These are phyloP conservation scores for Sesia apiformis DNA, from an alignment of 2,888 invertebrate genomes.

Conservation along the genomic window DNA sequence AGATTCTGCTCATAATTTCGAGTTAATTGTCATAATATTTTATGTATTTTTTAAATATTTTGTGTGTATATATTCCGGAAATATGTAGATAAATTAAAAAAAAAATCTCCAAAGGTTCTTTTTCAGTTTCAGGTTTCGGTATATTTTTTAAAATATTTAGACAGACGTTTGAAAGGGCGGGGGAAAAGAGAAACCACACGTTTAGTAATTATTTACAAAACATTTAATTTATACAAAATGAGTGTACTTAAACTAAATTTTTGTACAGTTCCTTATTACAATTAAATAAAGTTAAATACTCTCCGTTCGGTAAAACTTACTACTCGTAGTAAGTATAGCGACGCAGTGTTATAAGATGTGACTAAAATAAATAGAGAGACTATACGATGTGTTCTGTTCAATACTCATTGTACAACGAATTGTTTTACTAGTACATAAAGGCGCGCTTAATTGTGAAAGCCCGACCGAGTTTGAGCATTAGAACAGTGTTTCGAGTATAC, in stretches of 20 bases:
- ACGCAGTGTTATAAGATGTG: not conserved
- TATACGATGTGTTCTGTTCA: not conserved
- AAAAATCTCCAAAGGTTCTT: too few species aligned
- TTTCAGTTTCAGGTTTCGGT: not conserved
- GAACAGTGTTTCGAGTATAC: too few species aligned
- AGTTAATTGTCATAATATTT: too few species aligned
- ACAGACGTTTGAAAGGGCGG: not conserved
- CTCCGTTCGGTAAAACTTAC: conserved; percentile 14
- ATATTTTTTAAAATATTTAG: too few species aligned
- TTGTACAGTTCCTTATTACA: conserved; percentile 57
- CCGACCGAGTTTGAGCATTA: too few species aligned
- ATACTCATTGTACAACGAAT: too few species aligned
- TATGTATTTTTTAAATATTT: too few species aligned
- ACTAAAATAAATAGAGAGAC: conserved; percentile 20
- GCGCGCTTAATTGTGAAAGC: too few species aligned
- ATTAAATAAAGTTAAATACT: conserved; percentile 31
- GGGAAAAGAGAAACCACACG: conserved; percentile 13
- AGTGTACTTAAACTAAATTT: conserved; percentile 45
- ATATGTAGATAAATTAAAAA: too few species aligned
- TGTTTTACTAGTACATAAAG: too few species aligned
- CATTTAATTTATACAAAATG: conserved; percentile 51
- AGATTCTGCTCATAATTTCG: too few species aligned
- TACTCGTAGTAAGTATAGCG: not conserved
- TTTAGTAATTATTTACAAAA: conserved; percentile 46
- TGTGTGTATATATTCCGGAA: too few species aligned